Evolutionary conservation across 2,888 invertebrate species (phyloP).

Genomic region (Ophion ventricosus): DNA sequence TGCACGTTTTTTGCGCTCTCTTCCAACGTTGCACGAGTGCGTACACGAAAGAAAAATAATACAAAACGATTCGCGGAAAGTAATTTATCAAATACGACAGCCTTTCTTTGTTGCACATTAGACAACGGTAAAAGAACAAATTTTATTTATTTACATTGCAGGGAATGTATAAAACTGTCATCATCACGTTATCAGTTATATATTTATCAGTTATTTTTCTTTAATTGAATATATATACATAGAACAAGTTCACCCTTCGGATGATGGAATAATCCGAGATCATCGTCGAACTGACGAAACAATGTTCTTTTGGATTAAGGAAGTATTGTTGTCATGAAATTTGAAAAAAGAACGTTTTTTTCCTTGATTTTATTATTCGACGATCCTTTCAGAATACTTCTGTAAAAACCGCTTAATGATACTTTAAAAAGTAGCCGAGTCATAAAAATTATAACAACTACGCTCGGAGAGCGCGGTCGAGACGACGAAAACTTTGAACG

Average conservation of each 20-base stretch:
- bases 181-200: background rate
- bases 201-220: background rate
- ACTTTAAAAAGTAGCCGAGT: no score
- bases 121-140: background rate
- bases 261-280: no score
- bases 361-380: no score
- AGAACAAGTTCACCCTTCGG: background rate
- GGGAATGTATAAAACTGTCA: background rate
- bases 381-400: no score
- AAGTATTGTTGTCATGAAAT: no score
- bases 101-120: background rate
- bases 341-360: no score
- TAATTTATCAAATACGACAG: conserved; percentile 12
- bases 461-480: no score
- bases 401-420: no score
- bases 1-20: conserved; percentile 44
- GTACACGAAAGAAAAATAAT: background rate
- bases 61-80: conserved; percentile 11
- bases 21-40: conserved; percentile 8
- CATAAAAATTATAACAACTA: no score
- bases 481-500: no score
- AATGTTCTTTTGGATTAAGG: no score
- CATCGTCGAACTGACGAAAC: no score
- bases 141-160: background rate
- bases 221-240: background rate